Base-by-base conservation (phyloP, 1,140 invertebrate species). In the Melipona quadrifasciata region DNA sequence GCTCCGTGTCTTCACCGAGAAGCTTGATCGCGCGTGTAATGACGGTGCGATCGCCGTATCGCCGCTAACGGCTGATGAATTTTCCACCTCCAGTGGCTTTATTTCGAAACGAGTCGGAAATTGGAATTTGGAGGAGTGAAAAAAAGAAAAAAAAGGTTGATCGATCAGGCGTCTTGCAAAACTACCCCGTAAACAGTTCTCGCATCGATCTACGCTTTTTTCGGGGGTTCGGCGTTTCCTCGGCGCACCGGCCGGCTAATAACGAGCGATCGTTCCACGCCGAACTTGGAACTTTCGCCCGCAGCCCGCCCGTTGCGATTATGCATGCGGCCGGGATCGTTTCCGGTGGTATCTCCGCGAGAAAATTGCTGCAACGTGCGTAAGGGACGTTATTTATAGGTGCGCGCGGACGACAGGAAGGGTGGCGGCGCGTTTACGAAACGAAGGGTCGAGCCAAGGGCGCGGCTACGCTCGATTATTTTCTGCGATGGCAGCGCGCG, bases 341-440 rank as follows among this genome's bases (percentile, higher is more conserved):
- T 84, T 84, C 82, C 82, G 67, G 76, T 19, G 34, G 75, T 84
- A 84, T 84, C 76, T 61, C 39, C 47, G 76, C 82, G 75, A 84
- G 82, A 84, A 84, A 84, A 84, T 84, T 79, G 82, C 82, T 55
- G 68, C 82, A 71, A 58, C 82, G 76, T 61, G 82, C 82, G 82
- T 79, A 84, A 79, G 74, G 77, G 76, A 79, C 47, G 76, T 84
- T 84, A 84, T 84, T 84, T 84, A 84, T 84, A 61, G 82, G 74
- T 78, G 53, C 75, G 68, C 53, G 34, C 34, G 51, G 34, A 70
- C 31, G 21, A 53, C 34, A 6, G 58, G 61, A 67, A 79, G 58
- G 76, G 76, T 53, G 65, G 82, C 11, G 21, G 61, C n/a, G 70
- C 27, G 71, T 61, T 55, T 67, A 70, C 74, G 55, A 65, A 64